Evolutionary conservation across 2,888 invertebrate genomes (phyloP).

Genomic region (Rhagium mordax): DNA sequence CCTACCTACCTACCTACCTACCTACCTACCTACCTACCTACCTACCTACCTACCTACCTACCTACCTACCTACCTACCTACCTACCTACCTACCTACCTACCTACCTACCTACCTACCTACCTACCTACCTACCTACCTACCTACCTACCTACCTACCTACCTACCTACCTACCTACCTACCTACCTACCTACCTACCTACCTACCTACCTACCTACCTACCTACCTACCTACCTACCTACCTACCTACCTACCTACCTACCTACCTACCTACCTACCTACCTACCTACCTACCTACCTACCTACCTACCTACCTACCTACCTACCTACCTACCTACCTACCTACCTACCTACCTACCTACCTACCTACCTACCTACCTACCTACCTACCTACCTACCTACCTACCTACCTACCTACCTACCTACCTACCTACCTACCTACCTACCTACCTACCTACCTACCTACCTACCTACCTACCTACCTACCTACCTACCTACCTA

Average conservation of each 20-base stretch:
- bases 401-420: too few relatives aligned
- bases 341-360: slow-evolving; percentile 14
- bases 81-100: too few relatives aligned
- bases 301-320: slow-evolving; percentile 14
- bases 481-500: neutral
- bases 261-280: slow-evolving; percentile 20
- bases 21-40: too few relatives aligned
- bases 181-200: slow-evolving; percentile 21
- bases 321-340: slow-evolving; percentile 13
- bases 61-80: too few relatives aligned
- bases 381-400: too few relatives aligned
- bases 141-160: too few relatives aligned
- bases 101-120: too few relatives aligned
- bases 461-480: neutral
- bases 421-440: neutral
- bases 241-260: slow-evolving; percentile 5
- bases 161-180: neutral
- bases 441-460: neutral
- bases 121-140: too few relatives aligned
- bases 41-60: too few relatives aligned
- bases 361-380: slow-evolving; percentile 6
- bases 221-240: slow-evolving; percentile 7
- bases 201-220: slow-evolving; percentile 19
- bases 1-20: too few relatives aligned
- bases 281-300: slow-evolving; percentile 10